phyloP scores from a whole-genome alignment of 1,140 invertebrate genomes.

The Drosophila melanica region DNA sequence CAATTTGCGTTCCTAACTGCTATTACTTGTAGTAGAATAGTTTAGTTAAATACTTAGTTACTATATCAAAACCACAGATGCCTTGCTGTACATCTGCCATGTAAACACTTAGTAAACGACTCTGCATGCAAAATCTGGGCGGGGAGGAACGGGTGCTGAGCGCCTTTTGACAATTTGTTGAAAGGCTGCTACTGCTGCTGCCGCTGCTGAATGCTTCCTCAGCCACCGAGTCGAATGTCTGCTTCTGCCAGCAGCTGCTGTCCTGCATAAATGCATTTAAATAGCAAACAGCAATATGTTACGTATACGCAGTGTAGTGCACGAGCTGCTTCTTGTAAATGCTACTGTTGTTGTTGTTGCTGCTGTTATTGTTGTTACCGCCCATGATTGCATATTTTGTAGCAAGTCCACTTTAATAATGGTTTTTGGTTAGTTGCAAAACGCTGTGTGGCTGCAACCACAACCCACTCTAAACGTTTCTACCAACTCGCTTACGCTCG shows the following conservation, averaged over 20 bases:
- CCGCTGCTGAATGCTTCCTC: conserved; percentile 22
- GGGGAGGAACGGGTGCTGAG: conserved; percentile 37
- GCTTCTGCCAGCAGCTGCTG: conserved; percentile 45
- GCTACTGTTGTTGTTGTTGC: conserved; percentile 8
- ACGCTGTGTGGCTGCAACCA: conserved; percentile 48
- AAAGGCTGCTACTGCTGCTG: conserved; percentile 39
- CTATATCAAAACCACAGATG: conserved; percentile 26
- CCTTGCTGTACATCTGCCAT: conserved; percentile 10
- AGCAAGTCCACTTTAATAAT: conserved; percentile 77
- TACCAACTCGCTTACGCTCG: neutral
- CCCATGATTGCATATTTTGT: conserved; percentile 72
- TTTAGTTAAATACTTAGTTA: conserved; percentile 38
- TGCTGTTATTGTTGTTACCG: conserved; percentile 51
- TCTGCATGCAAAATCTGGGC: conserved; percentile 20
- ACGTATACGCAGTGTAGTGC: conserved; percentile 70
- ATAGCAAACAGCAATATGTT: conserved; percentile 75
- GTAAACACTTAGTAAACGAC: conserved; percentile 44
- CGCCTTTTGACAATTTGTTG: conserved; percentile 80
- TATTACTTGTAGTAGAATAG: conserved; percentile 27
- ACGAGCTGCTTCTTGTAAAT: conserved; percentile 16
- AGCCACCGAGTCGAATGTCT: conserved; percentile 21
- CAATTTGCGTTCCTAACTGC: conserved; percentile 19
- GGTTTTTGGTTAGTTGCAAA: conserved; percentile 68
- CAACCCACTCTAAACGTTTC: conserved; percentile 14
- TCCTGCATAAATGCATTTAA: conserved; percentile 81